Conservation (phyloP, 2,113 vertebrate genomes). For the Cyprinus carpio region DNA sequence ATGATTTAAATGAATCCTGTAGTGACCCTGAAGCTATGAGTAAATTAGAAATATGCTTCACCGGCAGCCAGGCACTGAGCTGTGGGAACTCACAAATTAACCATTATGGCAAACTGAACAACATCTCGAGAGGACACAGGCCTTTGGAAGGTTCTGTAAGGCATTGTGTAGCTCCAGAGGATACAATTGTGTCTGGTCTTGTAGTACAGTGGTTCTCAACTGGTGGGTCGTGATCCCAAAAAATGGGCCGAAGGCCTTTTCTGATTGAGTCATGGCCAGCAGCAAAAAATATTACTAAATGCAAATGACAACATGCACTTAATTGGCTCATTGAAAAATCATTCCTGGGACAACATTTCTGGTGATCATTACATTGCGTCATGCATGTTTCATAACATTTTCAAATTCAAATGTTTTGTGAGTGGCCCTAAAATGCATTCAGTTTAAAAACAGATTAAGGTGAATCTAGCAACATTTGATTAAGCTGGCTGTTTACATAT, state of each 20-base stretch:
- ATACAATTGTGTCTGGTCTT: background rate
- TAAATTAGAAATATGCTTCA: constrained; percentile 10
- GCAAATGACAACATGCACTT: background rate
- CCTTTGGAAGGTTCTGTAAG: background rate
- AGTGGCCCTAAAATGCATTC: background rate
- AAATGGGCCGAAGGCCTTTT: background rate
- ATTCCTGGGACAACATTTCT: background rate
- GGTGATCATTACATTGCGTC: background rate
- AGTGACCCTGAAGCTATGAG: constrained; percentile 11
- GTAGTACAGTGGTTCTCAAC: background rate
- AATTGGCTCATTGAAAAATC: background rate
- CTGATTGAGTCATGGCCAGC: background rate
- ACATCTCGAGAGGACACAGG: background rate
- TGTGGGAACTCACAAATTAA: background rate
- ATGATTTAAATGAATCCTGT: constrained; percentile 3
- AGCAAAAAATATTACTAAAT: background rate
- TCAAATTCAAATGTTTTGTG: background rate
- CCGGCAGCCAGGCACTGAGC: background rate
- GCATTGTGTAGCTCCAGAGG: background rate
- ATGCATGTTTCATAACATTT: background rate
- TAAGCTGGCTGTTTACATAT: too few relatives aligned
- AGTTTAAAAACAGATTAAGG: background rate
- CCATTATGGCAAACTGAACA: background rate
- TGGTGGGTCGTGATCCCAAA: background rate
- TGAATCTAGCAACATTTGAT: background rate